A percentile compares a stretch with the other conserved stretches of the same genome.
Conservation (phyloP, 2,113 vertebrate genomes). For the Rhagologus leucostigma region DNA sequence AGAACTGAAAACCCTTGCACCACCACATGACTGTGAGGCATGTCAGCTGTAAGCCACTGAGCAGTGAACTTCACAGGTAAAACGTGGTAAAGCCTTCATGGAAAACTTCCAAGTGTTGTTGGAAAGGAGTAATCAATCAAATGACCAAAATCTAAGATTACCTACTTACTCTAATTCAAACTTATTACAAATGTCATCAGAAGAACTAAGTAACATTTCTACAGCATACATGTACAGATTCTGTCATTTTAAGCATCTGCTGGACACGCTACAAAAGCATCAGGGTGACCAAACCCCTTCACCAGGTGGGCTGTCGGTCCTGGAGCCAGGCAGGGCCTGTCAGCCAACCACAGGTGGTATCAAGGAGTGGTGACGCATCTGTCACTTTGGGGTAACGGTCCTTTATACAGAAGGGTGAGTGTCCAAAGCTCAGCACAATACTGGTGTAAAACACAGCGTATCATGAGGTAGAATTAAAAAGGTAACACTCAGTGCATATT, state of each 20-base stretch:
- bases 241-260: not conserved
- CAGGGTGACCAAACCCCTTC: not conserved
- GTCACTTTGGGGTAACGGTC: not conserved
- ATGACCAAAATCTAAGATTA: not conserved
- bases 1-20: not conserved
- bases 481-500: slow-evolving; percentile 50
- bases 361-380: not conserved
- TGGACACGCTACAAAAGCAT: not conserved
- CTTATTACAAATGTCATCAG: not conserved
- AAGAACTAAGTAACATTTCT: not conserved
- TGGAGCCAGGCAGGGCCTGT: not conserved
- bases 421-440: slow-evolving; percentile 20
- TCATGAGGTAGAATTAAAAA: slow-evolving; percentile 65
- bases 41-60: not conserved
- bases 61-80: not conserved
- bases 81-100: not conserved
- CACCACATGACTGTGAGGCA: not conserved
- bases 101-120: not conserved
- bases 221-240: not conserved
- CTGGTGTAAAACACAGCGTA: slow-evolving; percentile 34
- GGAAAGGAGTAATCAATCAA: not conserved
- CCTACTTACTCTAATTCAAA: not conserved
- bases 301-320: not conserved
- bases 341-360: not conserved
- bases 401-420: not conserved